phyloP scores from a whole-genome alignment of 2,113 vertebrate genomes.

The Vulpes vulpes region DNA sequence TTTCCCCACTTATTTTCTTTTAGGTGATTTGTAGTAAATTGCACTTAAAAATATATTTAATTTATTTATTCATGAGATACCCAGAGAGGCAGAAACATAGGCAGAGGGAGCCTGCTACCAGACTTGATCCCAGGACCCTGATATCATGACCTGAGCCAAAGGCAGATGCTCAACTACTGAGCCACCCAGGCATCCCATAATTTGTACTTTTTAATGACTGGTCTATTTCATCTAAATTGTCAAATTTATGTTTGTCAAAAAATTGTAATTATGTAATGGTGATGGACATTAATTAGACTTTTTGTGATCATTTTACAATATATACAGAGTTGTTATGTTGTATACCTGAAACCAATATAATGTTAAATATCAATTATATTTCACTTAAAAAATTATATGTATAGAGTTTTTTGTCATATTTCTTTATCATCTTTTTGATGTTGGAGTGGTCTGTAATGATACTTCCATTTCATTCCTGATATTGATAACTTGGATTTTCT shows the following conservation, averaged over 20 bases:
- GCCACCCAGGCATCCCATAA: neutral
- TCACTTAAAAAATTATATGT: neutral
- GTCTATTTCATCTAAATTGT: neutral
- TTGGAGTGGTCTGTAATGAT: neutral
- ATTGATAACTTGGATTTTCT: neutral
- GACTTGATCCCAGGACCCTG: no score
- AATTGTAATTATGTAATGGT: neutral
- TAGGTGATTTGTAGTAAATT: neutral
- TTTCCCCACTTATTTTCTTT: neutral
- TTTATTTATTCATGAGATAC: no score
- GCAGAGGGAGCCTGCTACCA: no score
- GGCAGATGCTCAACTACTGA: no score
- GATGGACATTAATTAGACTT: neutral
- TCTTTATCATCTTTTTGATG: neutral
- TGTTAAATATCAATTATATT: neutral
- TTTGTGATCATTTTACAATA: neutral
- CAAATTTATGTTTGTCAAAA: neutral
- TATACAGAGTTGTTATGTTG: neutral
- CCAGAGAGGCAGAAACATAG: no score
- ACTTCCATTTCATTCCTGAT: neutral
- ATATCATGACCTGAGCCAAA: no score
- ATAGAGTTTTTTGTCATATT: neutral
- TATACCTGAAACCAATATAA: neutral
- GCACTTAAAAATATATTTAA: neutral
- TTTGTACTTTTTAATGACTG: neutral